Conservation (phyloP, 2,888 invertebrate genomes). For the Patella depressa region DNA sequence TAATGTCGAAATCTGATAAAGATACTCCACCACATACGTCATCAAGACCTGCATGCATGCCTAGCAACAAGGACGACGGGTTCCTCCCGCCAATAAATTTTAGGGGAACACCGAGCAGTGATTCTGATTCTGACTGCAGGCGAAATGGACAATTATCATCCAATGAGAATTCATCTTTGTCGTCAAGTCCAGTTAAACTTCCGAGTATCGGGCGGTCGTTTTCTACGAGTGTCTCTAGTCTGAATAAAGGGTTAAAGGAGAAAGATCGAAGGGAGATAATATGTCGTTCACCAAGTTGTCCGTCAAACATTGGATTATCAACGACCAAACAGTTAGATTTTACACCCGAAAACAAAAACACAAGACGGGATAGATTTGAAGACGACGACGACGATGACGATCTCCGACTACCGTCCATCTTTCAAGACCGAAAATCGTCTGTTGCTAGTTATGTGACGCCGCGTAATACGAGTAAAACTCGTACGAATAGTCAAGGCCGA, state of each 20-base stretch:
- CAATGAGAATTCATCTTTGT: slow-evolving; percentile 5
- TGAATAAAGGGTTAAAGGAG: neutral
- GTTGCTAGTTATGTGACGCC: neutral
- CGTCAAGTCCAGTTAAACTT: neutral
- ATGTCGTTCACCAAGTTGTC: slow-evolving; percentile 9
- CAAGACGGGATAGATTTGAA: neutral
- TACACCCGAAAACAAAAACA: too few relatives aligned
- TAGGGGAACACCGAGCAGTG: slow-evolving; percentile 1
- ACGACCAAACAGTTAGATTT: neutral
- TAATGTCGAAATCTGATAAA: neutral
- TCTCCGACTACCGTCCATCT: neutral
- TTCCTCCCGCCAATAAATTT: neutral
- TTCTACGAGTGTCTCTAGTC: neutral
- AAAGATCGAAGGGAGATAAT: neutral
- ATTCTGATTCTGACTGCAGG: neutral
- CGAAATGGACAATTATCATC: neutral
- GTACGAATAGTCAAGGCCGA: neutral
- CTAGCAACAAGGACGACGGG: slow-evolving; percentile 1
- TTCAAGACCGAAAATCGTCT: neutral
- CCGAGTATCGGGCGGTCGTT: neutral
- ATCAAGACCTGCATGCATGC: slow-evolving; percentile 2
- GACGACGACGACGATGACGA: neutral
- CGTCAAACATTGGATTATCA: neutral
- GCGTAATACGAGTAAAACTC: neutral
- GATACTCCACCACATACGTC: neutral